phyloP scores from a whole-genome alignment of 2,888 invertebrate species.

The Sarcophaga carnaria region DNA sequence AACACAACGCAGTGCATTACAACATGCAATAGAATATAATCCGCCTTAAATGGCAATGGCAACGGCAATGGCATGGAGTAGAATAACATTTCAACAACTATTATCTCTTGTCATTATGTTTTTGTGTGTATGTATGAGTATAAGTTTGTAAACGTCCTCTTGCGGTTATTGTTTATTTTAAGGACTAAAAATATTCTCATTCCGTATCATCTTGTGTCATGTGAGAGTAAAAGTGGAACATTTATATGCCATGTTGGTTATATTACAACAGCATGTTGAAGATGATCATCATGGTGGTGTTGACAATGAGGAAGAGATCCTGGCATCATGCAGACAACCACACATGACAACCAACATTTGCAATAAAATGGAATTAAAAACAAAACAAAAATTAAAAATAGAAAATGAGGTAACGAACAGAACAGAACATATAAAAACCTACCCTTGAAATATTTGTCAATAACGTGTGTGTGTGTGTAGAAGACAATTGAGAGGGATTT shows the following conservation, averaged over 20 bases:
- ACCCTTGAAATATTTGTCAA: no score
- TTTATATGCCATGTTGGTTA: background rate
- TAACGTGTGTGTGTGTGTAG: no score
- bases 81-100: slow-evolving; percentile 24
- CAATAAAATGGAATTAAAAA: background rate
- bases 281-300: background rate
- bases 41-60: background rate
- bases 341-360: background rate
- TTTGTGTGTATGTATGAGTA: background rate
- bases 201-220: background rate
- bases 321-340: background rate
- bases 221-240: background rate
- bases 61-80: background rate
- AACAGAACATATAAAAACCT: no score
- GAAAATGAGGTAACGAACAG: no score
- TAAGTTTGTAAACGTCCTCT: background rate
- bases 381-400: no score
- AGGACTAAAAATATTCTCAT: background rate
- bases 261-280: background rate
- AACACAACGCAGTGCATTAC: background rate
- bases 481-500: no score
- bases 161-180: slow-evolving; percentile 57
- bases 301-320: background rate
- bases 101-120: slow-evolving; percentile 48
- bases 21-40: slow-evolving; percentile 39